phyloP scores from a whole-genome alignment of 2,888 invertebrate genomes.

The Xestia ashworthii region DNA sequence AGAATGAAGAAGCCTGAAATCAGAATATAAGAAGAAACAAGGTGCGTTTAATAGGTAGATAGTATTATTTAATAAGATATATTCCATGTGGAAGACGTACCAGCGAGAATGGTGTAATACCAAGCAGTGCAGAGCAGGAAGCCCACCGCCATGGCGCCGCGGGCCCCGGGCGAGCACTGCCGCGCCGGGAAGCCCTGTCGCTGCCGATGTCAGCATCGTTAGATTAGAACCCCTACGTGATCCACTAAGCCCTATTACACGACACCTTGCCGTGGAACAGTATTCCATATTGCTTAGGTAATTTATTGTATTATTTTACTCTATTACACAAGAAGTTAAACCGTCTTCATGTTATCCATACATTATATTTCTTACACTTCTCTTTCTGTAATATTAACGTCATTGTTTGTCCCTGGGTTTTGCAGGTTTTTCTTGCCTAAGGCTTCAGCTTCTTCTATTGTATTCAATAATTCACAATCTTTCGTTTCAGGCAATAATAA shows the following conservation, averaged over 20 bases:
- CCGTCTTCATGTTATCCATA: not conserved
- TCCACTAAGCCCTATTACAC: conserved; percentile 76
- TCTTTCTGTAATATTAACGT: conserved; percentile 28
- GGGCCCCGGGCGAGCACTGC: conserved; percentile 71
- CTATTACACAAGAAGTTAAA: conserved; percentile 9
- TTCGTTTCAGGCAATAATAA: conserved; percentile 94
- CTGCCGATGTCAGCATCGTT: conserved; percentile 58
- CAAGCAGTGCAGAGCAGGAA: conserved; percentile 83
- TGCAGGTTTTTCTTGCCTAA: conserved; percentile 66
- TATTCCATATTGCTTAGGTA: conserved; percentile 50
- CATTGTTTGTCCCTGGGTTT: conserved; percentile 20
- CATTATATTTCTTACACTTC: conserved; percentile 7
- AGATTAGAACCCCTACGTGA: conserved; percentile 85
- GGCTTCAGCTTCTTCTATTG: conserved; percentile 94
- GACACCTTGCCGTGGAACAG: conserved; percentile 65
- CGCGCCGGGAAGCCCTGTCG: conserved; percentile 78
- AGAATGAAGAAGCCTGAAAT: conserved; percentile 90
- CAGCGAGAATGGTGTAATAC: conserved; percentile 86
- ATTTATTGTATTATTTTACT: conserved; percentile 33
- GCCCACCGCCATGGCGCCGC: conserved; percentile 83
- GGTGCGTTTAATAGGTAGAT: conserved; percentile 26
- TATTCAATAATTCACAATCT: conserved; percentile 93
- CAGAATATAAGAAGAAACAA: conserved; percentile 45
- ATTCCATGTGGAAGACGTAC: conserved; percentile 70
- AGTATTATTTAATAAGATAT: not conserved